A percentile compares a stretch with the other conserved stretches of the same genome.
These are phyloP conservation scores for Reinhardtius hippoglossoides DNA, from an alignment of 2,113 vertebrate genomes.

Conservation along the genomic window DNA sequence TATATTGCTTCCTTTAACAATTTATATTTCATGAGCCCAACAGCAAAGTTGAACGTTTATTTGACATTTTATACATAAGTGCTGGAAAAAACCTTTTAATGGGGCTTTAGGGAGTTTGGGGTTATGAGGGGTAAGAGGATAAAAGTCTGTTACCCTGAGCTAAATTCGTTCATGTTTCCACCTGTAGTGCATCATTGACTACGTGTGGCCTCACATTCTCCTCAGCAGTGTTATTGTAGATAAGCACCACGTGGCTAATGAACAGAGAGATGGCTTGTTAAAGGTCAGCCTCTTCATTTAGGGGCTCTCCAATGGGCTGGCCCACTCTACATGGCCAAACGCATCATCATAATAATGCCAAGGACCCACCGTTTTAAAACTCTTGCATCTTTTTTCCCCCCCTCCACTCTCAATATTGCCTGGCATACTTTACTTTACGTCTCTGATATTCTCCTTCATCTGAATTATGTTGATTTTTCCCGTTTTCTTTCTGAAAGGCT, in stretches of 20 bases:
- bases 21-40: too few relatives aligned
- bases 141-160: slow-evolving; percentile 31
- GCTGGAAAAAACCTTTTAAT: slow-evolving; percentile 11
- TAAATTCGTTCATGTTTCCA: slow-evolving; percentile 56
- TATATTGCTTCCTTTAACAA: too few relatives aligned
- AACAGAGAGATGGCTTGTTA: slow-evolving; percentile 80
- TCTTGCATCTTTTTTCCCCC: slow-evolving; percentile 56
- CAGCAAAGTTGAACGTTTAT: background rate
- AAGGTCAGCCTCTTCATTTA: slow-evolving; percentile 86
- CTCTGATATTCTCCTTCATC: slow-evolving; percentile 70
- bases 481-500: slow-evolving; percentile 79
- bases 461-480: slow-evolving; percentile 78
- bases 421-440: slow-evolving; percentile 65
- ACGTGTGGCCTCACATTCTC: slow-evolving; percentile 66
- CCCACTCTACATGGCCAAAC: slow-evolving; percentile 80
- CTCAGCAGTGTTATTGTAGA: slow-evolving; percentile 72
- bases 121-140: background rate
- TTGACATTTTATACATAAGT: slow-evolving; percentile 39
- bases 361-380: slow-evolving; percentile 69
- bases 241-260: slow-evolving; percentile 82
- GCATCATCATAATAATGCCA: slow-evolving; percentile 79
- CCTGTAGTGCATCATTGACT: slow-evolving; percentile 70
- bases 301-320: slow-evolving; percentile 75
- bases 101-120: slow-evolving; percentile 1
- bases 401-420: slow-evolving; percentile 44